Base-by-base conservation (phyloP, 2,797 vertebrate genomes). In the Vespertilio murinus region DNA sequence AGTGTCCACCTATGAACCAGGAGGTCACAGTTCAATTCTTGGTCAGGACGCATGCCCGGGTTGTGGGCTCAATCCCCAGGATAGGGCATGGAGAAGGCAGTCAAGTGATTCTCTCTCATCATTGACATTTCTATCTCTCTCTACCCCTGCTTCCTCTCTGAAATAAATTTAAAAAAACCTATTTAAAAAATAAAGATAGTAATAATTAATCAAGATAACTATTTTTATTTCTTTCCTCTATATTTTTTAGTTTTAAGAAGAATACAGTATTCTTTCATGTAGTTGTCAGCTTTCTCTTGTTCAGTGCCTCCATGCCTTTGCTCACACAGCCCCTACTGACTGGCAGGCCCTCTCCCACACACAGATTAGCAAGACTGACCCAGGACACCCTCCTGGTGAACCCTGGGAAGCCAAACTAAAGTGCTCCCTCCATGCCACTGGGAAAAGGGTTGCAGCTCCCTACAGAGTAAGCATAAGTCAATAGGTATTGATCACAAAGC, bases 201-300 rank as follows among this genome's bases (percentile, higher is more conserved):
- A 40, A 38, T 49, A 28, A 2, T 49, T 12, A 6, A 38, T 42
- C 74, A 70, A 59, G 74, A 12, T 42, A 25, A 6, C 20, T 14
- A 70, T 82, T 91, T 83, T 73, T 54, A 75, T 75, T 75, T 73
- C 12, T 92, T 79, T 89, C 45, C 79, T 91, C 20, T 59, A 5
- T 59, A 2, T 28, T 67, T 59, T 78, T 33, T 38, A 30, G 78
- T 38, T 33, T 33, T 10, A 42, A 85, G 10, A 52, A 71, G 35
- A 45, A 22, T 38, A 42, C 78, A 49, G 5, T 30, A 16, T 5
- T 9, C 2, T 49, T 83, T 33, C 42, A 18, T 0, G 0, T 16
- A 3, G 2, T 8, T 71, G 65, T 92, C 20, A 74, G 18, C 30
- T 25, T 65, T 88, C 78, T 71, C 47, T 49, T 28, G 20, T 4